These are phyloP conservation scores for Apistogramma diplotaenia DNA, from an alignment of 2,113 vertebrate species.

Conservation along the genomic window DNA sequence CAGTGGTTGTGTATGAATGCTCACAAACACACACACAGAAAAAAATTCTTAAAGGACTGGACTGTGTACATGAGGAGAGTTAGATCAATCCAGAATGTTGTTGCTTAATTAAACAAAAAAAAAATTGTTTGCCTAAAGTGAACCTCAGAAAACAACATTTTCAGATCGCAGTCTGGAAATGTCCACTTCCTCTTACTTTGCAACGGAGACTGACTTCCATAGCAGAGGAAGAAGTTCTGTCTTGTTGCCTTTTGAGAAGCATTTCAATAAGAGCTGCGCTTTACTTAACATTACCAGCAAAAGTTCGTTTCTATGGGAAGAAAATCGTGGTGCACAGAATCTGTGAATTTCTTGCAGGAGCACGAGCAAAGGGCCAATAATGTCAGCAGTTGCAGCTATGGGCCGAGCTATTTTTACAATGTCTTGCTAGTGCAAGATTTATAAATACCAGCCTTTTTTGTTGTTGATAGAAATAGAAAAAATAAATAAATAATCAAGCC, in stretches of 20 bases:
- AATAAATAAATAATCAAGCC: too few species aligned
- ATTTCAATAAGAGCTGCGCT: not conserved
- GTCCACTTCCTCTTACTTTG: not conserved
- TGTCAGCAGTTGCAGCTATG: not conserved
- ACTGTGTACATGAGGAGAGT: not conserved
- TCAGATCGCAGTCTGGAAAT: not conserved
- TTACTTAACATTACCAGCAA: not conserved
- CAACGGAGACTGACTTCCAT: not conserved
- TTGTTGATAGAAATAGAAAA: not conserved
- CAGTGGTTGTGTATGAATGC: not conserved
- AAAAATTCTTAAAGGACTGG: not conserved
- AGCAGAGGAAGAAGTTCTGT: not conserved
- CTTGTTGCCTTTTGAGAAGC: not conserved
- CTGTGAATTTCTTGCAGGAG: not conserved
- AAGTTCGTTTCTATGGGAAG: too few species aligned
- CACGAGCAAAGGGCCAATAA: not conserved
- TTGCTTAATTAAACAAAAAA: not conserved
- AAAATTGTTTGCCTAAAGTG: not conserved
- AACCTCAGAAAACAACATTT: not conserved
- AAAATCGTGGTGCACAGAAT: not conserved
- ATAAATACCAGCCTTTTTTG: not conserved
- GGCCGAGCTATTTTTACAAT: not conserved
- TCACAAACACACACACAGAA: not conserved
- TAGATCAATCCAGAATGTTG: not conserved
- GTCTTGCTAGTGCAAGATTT: too few species aligned